Base-by-base conservation (phyloP, 2,888 invertebrate genomes). In the Orchestes rusci region DNA sequence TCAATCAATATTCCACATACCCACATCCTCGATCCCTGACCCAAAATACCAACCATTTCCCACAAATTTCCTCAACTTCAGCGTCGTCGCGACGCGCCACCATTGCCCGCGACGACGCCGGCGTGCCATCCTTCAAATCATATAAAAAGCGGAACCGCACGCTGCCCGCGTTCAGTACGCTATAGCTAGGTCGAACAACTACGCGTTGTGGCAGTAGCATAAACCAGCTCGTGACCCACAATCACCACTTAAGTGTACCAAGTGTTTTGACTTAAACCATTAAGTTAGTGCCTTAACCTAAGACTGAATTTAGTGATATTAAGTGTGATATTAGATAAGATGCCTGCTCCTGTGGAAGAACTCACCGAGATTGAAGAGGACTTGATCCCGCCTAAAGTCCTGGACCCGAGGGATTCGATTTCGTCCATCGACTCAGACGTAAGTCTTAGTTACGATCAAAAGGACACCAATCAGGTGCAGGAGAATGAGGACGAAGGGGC, bases 381-480 rank as follows among this genome's bases (percentile, higher is more conserved):
- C 19, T 64, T 56, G 17, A 58, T 62, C 1, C 69, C 71, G 19
- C 69, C 73, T 63, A 50, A 48, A 18, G 75, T 73, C 54, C 69
- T 73, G 49, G 69, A 73, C 41, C 74, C 74, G 16, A 67, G 75
- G 30, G 78, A 78, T 59, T 76, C 76, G 50, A 75, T 77, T 39
- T 76, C 77, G 3, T 77, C 77, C 10, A 73, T 75, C 44, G 79
- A 79, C 61, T 77, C 76, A 55, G 77, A 77, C 52, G 70, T 76
- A 3, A 76, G 75, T 30, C 58, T 76, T 20, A 72, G 74, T 2
- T 77, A 73, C 57, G 76, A 77, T 52, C 45, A 49, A 15, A 57
- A 57, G 30, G 53, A 62, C 42, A 48, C 50, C 3, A n/a, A n/a
- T n/a, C 50, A 60, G 4, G 29, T 47, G 12, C 54, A 57, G 10